Percentiles rank a stretch among this genome's conserved stretches.
These are phyloP conservation scores for Teleopsis dalmanni DNA, from an alignment of 1,140 invertebrate genomes.

Conservation along the genomic window DNA sequence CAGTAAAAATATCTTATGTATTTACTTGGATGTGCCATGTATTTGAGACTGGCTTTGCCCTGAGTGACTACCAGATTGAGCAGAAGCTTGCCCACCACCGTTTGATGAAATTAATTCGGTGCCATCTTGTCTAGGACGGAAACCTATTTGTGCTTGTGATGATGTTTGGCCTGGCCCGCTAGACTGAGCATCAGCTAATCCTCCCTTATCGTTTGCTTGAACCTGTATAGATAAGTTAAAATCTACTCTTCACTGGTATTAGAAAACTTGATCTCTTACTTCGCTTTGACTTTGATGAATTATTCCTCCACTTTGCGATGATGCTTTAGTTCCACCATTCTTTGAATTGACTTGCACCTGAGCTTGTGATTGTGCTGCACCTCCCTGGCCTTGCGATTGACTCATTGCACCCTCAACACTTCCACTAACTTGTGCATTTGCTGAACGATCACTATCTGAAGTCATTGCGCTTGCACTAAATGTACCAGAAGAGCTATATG, in stretches of 20 bases:
- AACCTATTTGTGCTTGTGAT: slow-evolving; percentile 78
- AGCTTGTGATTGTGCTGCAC: slow-evolving; percentile 66
- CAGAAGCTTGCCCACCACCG: slow-evolving; percentile 67
- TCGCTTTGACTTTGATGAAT: slow-evolving; percentile 57
- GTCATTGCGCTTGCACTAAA: slow-evolving; percentile 76
- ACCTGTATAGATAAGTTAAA: slow-evolving; percentile 55
- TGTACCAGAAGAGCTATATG: slow-evolving; percentile 63
- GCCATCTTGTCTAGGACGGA: slow-evolving; percentile 60
- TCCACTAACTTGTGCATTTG: slow-evolving; percentile 63
- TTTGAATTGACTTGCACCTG: slow-evolving; percentile 66
- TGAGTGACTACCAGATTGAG: slow-evolving; percentile 62
- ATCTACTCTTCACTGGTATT: slow-evolving; percentile 20
- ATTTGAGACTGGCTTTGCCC: slow-evolving; percentile 75
- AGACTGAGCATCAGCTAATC: slow-evolving; percentile 74
- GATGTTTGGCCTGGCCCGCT: slow-evolving; percentile 73
- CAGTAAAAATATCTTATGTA: not conserved
- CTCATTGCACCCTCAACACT: slow-evolving; percentile 64
- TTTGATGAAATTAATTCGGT: slow-evolving; percentile 50
- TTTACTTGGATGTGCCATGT: slow-evolving; percentile 58
- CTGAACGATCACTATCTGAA: slow-evolving; percentile 63
- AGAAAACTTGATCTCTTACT: slow-evolving; percentile 1
- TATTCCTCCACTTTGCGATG: slow-evolving; percentile 64
- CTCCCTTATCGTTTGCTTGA: slow-evolving; percentile 67
- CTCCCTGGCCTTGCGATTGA: slow-evolving; percentile 63
- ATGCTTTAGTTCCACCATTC: slow-evolving; percentile 62